Evolutionary conservation across 2,888 invertebrate genomes (phyloP).

Genomic region (Polymixis flavicincta): DNA sequence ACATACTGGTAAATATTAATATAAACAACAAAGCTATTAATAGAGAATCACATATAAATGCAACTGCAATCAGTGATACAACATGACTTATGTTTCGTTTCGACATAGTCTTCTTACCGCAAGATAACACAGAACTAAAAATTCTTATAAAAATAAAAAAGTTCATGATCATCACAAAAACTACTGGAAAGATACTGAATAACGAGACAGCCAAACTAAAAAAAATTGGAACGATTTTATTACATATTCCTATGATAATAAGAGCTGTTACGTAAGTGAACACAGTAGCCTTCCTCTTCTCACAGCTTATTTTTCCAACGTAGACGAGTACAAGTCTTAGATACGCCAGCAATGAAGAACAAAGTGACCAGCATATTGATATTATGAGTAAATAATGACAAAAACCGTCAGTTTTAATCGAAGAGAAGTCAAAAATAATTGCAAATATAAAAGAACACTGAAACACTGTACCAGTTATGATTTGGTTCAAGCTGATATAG

Average conservation of each 20-base stretch:
- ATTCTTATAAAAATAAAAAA: conserved; percentile 49
- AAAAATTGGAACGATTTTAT: conserved; percentile 8
- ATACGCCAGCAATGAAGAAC: conserved; percentile 50
- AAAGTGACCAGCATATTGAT: conserved; percentile 54
- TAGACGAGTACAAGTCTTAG: conserved; percentile 56
- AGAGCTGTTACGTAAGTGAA: conserved; percentile 26
- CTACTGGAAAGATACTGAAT: not conserved
- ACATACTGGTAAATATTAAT: fast-evolving
- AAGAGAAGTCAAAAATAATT: fast-evolving
- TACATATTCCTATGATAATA: conserved; percentile 15
- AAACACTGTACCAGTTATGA: conserved; percentile 30
- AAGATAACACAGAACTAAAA: conserved; percentile 45
- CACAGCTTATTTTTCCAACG: conserved; percentile 44
- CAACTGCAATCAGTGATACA: conserved; percentile 50
- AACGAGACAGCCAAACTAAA: not conserved
- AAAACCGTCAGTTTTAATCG: fast-evolving
- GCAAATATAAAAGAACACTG: not conserved
- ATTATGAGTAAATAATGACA: conserved; percentile 28
- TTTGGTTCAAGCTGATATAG: conserved; percentile 45
- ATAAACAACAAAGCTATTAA: conserved; percentile 24
- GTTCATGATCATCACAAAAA: conserved; percentile 21
- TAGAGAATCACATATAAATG: conserved; percentile 49
- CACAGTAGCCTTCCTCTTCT: conserved; percentile 48
- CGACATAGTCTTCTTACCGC: conserved; percentile 42
- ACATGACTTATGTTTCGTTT: conserved; percentile 43